A percentile compares a stretch with the other conserved stretches of the same genome.
phyloP scores from a whole-genome alignment of 2,888 invertebrate genomes.

The Frankliniella intonsa region DNA sequence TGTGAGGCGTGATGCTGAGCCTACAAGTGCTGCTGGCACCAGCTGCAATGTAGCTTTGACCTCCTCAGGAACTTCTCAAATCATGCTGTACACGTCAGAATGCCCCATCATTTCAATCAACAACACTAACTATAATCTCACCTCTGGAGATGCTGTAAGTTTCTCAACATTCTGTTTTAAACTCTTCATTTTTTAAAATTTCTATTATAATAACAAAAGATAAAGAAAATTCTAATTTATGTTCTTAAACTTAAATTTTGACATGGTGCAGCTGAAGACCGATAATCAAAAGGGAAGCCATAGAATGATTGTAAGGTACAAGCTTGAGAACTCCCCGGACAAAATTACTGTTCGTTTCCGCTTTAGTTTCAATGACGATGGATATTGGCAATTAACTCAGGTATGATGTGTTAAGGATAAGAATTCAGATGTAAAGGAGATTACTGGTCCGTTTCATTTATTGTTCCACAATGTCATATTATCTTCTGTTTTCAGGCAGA shows the following conservation, averaged over 20 bases:
- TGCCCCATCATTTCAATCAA: constrained; percentile 31
- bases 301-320: neutral
- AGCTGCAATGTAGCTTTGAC: neutral
- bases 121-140: constrained; percentile 33
- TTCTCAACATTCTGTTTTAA: neutral
- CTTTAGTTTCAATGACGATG: constrained; percentile 44
- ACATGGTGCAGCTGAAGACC: neutral
- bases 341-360: constrained; percentile 37
- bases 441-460: constrained; percentile 46
- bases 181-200: neutral
- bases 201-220: neutral
- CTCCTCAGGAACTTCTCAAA: neutral
- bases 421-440: constrained; percentile 33
- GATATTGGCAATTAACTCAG: constrained; percentile 49
- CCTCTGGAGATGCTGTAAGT: constrained; percentile 20
- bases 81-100: constrained; percentile 31
- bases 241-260: neutral
- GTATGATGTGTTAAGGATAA: constrained; percentile 41
- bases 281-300: neutral
- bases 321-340: neutral
- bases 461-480: constrained; percentile 50
- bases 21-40: constrained; percentile 29
- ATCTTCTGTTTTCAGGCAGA: neutral
- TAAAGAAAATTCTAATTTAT: too few relatives aligned
- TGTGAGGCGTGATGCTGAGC: constrained; percentile 37